Conservation (phyloP, 2,113 vertebrate species). For the Neomonachus schauinslandi region DNA sequence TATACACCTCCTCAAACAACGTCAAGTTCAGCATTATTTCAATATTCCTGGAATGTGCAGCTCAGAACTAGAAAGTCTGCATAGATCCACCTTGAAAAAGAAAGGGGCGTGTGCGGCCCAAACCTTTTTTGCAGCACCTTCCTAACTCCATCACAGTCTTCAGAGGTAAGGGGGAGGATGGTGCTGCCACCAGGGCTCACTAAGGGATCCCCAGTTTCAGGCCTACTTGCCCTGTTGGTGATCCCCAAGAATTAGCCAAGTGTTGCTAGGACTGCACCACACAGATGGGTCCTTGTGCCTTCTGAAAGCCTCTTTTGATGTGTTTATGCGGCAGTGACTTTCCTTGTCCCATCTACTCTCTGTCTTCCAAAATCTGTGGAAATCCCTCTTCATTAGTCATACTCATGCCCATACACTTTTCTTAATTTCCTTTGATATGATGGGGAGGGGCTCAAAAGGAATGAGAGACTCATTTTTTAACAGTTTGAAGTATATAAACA, state of each 20-base stretch:
- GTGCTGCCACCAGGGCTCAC: not conserved
- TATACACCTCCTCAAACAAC: not conserved
- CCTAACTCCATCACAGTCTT: not conserved
- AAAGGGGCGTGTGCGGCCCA: not conserved
- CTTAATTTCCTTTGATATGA: not conserved
- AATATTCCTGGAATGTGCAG: not conserved
- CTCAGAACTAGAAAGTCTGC: not conserved
- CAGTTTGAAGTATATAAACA: not conserved
- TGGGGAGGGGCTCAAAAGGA: not conserved
- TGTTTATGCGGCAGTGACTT: too few species aligned
- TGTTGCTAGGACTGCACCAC: not conserved
- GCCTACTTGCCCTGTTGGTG: not conserved
- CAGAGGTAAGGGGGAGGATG: not conserved
- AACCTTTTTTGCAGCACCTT: not conserved
- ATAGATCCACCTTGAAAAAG: not conserved
- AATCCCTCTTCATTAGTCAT: not conserved
- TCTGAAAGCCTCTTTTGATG: not conserved
- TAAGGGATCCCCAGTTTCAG: too few species aligned
- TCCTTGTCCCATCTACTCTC: not conserved
- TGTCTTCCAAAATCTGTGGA: not conserved
- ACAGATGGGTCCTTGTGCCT: fast-evolving
- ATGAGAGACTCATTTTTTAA: not conserved
- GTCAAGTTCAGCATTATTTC: not conserved
- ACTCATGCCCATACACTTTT: fast-evolving
- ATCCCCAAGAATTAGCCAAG: not conserved